Percentiles rank a stretch among this genome's conserved stretches.
phyloP scores from a whole-genome alignment of 2,888 invertebrate species.

The Liodrosophila aerea region DNA sequence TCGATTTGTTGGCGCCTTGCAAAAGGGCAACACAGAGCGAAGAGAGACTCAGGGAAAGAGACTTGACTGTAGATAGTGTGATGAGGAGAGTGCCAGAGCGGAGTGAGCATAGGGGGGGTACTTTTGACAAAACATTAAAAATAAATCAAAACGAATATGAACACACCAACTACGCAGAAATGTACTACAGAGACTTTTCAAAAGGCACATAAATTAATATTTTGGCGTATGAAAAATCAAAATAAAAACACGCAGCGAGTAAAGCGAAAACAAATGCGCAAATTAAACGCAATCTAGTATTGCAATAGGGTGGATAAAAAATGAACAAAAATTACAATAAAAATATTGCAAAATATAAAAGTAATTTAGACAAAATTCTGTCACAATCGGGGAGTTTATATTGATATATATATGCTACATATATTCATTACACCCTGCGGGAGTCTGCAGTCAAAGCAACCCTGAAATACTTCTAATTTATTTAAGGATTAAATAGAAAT shows the following conservation, averaged over 20 bases:
- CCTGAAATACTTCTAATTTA: no score
- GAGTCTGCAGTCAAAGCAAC: no score
- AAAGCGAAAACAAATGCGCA: neutral
- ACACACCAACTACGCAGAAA: slow-evolving; percentile 41
- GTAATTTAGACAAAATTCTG: no score
- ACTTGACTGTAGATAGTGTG: no score
- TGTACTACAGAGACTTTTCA: slow-evolving; percentile 23
- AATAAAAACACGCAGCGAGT: slow-evolving; percentile 8
- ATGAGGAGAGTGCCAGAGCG: slow-evolving; percentile 3
- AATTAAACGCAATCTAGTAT: neutral
- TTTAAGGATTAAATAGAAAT: no score
- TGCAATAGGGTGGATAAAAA: slow-evolving; percentile 3
- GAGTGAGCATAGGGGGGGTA: neutral
- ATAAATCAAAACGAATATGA: slow-evolving; percentile 68
- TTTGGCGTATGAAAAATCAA: slow-evolving; percentile 17
- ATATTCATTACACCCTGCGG: no score
- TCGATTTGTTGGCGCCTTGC: slow-evolving; percentile 76
- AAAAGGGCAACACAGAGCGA: slow-evolving; percentile 60
- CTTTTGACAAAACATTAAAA: slow-evolving; percentile 69
- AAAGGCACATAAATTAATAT: slow-evolving; percentile 66
- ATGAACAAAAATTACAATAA: neutral
- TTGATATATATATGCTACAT: no score
- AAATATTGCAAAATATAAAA: neutral
- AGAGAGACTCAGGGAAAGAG: no score
- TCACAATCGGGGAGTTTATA: no score